Evolutionary conservation across 2,888 invertebrate genomes (phyloP).

Genomic region (Limenitis camilla): DNA sequence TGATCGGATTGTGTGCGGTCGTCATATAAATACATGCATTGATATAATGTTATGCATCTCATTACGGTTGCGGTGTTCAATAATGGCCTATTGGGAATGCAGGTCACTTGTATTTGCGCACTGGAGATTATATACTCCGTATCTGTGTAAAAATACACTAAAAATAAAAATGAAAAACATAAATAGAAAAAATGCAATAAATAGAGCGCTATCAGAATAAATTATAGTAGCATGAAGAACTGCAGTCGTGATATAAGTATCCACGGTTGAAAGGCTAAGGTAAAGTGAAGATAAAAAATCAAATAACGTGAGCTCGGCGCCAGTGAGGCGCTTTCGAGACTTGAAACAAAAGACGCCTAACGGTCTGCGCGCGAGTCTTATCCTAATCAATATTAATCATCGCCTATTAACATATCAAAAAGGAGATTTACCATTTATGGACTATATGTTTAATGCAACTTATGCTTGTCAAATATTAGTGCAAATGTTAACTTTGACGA

Average conservation of each 20-base stretch:
- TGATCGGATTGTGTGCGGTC: conserved; percentile 48
- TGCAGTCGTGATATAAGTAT: conserved; percentile 17
- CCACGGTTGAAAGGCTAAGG: conserved; percentile 10
- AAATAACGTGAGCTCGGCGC: conserved; percentile 39
- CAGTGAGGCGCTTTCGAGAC: conserved; percentile 32
- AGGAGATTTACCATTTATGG: too few relatives aligned
- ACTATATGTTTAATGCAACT: too few relatives aligned
- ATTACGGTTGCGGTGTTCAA: conserved; percentile 60
- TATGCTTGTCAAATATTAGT: too few relatives aligned
- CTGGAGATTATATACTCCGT: conserved; percentile 8
- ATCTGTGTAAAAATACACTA: neutral
- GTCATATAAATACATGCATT: conserved; percentile 32
- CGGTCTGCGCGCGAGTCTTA: conserved; percentile 43
- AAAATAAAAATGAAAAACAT: neutral
- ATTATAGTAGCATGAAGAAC: conserved; percentile 13
- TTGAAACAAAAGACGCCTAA: conserved; percentile 41
- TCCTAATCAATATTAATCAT: conserved; percentile 24
- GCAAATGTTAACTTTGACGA: too few relatives aligned
- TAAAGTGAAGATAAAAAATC: conserved; percentile 28
- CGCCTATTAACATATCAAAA: neutral
- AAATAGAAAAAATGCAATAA: neutral
- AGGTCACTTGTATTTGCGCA: conserved; percentile 44
- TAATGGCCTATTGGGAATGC: conserved; percentile 62
- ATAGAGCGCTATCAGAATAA: neutral
- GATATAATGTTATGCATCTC: conserved; percentile 42